phyloP scores from a whole-genome alignment of 2,113 vertebrate genomes.

The Pterophyllum scalare region DNA sequence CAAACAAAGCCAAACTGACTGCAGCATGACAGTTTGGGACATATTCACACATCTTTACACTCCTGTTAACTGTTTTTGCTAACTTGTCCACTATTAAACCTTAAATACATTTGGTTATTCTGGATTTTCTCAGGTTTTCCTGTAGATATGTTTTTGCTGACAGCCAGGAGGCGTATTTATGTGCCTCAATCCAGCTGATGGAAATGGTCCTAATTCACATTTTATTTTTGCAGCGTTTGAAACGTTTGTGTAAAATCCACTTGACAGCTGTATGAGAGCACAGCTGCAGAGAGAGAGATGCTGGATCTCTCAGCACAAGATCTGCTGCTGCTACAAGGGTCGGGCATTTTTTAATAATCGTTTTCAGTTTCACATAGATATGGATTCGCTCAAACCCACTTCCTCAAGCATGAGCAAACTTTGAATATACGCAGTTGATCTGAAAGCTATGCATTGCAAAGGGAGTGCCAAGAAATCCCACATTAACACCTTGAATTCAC shows the following conservation, averaged over 20 bases:
- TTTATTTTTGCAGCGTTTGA: constrained; percentile 54
- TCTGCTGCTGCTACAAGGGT: constrained; percentile 7
- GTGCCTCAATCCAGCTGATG: constrained; percentile 28
- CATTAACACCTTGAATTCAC: constrained; percentile 47
- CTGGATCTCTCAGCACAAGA: constrained; percentile 4
- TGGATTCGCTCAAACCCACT: constrained; percentile 16
- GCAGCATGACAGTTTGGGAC: neutral
- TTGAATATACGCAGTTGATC: constrained; percentile 29
- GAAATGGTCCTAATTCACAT: constrained; percentile 37
- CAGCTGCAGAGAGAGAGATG: constrained; percentile 35
- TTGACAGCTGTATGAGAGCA: constrained; percentile 54
- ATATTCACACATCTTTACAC: neutral
- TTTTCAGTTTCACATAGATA: neutral
- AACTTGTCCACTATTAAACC: neutral
- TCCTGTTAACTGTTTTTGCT: neutral
- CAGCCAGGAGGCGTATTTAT: constrained; percentile 21
- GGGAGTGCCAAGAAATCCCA: constrained; percentile 40
- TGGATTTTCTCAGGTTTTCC: neutral
- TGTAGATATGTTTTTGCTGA: neutral
- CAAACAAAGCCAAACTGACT: neutral
- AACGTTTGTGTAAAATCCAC: constrained; percentile 55
- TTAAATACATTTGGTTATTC: neutral
- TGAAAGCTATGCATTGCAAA: neutral
- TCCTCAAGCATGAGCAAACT: neutral
- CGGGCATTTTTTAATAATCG: neutral